Evolutionary conservation across 2,797 vertebrate species (phyloP).

Genomic region (Calcarius lapponicus): DNA sequence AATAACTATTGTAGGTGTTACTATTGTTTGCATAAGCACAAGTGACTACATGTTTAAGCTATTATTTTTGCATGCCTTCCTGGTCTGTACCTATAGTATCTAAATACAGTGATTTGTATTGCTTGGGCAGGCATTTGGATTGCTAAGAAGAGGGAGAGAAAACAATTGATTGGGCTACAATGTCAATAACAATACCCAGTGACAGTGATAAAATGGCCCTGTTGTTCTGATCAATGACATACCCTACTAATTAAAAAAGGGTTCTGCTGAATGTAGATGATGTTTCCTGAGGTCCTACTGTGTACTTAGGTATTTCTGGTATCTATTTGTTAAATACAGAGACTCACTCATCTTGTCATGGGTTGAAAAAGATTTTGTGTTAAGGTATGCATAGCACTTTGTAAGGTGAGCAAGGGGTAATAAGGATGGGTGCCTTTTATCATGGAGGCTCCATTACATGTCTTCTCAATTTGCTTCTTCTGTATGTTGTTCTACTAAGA

Average conservation of each 20-base stretch:
- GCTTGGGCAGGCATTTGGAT: background rate
- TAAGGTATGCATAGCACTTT: background rate
- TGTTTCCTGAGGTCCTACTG: background rate
- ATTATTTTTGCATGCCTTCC: background rate
- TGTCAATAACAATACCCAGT: slow-evolving; percentile 40
- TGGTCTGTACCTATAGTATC: background rate
- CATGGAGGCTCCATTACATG: background rate
- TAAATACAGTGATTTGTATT: slow-evolving; percentile 3
- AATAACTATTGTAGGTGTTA: background rate
- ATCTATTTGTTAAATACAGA: background rate
- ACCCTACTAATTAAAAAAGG: slow-evolving; percentile 41
- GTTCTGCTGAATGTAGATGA: slow-evolving; percentile 2
- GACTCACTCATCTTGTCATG: background rate
- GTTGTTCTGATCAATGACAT: slow-evolving; percentile 1
- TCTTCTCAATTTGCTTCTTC: background rate
- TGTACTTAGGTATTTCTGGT: slow-evolving; percentile 18
- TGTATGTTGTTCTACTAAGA: background rate
- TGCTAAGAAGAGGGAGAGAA: slow-evolving; percentile 3
- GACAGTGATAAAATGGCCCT: slow-evolving; percentile 7
- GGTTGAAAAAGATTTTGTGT: background rate
- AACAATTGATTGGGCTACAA: slow-evolving; percentile 6
- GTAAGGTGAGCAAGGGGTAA: background rate
- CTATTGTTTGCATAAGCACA: background rate
- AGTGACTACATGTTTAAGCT: background rate
- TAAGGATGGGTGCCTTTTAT: background rate